phyloP scores from a whole-genome alignment of 2,797 vertebrate species.

The Phyllotis vaccarum region DNA sequence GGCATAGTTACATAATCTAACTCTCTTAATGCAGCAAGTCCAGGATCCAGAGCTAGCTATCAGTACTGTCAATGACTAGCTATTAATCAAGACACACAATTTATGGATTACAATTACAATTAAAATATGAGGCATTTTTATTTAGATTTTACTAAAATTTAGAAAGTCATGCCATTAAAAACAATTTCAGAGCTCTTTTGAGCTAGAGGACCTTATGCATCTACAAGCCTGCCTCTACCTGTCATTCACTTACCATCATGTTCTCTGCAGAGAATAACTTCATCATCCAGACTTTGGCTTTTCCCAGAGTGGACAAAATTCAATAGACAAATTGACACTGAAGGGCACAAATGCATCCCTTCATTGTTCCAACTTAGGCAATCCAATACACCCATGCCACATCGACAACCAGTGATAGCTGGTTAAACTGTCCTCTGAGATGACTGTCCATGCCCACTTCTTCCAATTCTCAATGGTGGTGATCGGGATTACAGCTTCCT shows the following conservation, averaged over 20 bases:
- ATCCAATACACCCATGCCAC: background rate
- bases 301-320: background rate
- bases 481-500: background rate
- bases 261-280: background rate
- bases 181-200: background rate
- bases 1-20: background rate
- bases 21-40: background rate
- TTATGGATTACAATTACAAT: background rate
- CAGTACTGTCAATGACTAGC: background rate
- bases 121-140: background rate
- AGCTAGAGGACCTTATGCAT: background rate
- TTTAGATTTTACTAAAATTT: conserved; percentile 39
- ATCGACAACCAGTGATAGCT: background rate
- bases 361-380: background rate
- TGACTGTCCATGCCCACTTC: background rate
- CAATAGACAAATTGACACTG: background rate
- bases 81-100: background rate
- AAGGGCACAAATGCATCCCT: background rate
- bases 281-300: background rate
- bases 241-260: background rate
- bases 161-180: background rate
- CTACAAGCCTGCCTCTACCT: background rate
- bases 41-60: background rate
- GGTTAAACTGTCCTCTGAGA: background rate
- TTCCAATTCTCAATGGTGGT: background rate